Evolutionary conservation across 2,888 invertebrate species (phyloP), one percentile per base, ranked within the genome.

Genomic region (Drosophila peninsularis): DNA sequence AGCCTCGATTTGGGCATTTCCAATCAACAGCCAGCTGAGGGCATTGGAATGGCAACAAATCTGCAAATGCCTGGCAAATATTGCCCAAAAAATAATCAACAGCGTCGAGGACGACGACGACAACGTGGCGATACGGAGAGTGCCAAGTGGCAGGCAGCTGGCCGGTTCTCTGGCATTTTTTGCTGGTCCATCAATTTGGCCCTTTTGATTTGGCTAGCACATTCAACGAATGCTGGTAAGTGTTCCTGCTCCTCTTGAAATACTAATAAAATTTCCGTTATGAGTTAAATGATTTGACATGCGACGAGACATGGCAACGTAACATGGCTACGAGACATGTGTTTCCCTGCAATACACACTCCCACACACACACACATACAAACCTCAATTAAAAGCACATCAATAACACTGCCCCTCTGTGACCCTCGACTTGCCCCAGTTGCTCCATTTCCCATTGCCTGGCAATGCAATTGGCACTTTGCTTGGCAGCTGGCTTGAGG

Each of bases 141-240:
- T 21, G 39, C 42, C 39, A 44, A 53, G 7, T 32, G 42, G 24
- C 13, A 3, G n/a, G 41, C 34, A n/a, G 36, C 21, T 14, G 17
- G 17, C 13, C 32, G 21, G 17, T 10, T 41, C 39, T 44, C 69
- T 78, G 72, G 64, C 44, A 54, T 72, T 67, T 72, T 62, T 70
- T 74, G 75, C 66, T 74, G 76, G 75, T 71, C 74, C 68, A 78
- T 77, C 78, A 80, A 78, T 75, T 69, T 82, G 75, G 80, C 80
- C 66, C 74, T 89, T 78, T 63, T 89, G 76, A 73, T 89, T 75
- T 89, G 84, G 70, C 71, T 90, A 73, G 80, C 85, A 50, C 80
- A 80, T 58, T 74, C 75, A 62, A 87, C 89, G 76, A 83, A 75
- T 78, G 85, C 90, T 76, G 90, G 90, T 90, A 82, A 90, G 90